Percentiles rank a stretch among this genome's conserved stretches.
phyloP scores from a whole-genome alignment of 2,113 vertebrate genomes.

The Callipepla squamata region DNA sequence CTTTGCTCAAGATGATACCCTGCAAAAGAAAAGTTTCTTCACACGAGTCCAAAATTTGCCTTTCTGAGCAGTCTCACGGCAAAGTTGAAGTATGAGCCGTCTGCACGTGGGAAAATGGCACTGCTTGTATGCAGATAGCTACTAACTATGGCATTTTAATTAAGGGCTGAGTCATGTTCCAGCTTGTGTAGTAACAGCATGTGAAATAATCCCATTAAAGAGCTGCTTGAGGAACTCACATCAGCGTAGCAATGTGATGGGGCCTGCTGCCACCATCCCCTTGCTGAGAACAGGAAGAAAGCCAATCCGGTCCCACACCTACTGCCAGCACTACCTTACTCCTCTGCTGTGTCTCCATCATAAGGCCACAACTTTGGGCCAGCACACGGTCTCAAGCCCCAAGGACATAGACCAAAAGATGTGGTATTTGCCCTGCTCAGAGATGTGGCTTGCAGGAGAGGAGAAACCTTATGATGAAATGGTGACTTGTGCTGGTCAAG shows the following conservation, averaged over 20 bases:
- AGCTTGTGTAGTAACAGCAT: not conserved
- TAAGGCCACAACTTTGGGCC: not conserved
- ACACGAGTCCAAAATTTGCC: fast-evolving
- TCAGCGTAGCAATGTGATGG: fast-evolving
- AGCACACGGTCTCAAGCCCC: not conserved
- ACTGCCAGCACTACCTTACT: not conserved
- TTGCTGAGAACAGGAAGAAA: not conserved
- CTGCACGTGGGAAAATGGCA: not conserved
- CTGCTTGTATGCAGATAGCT: not conserved
- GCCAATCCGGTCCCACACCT: not conserved
- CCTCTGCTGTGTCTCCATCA: not conserved
- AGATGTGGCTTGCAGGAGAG: not conserved
- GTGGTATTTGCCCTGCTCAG: not conserved
- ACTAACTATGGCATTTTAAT: not conserved
- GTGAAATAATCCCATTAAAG: not conserved
- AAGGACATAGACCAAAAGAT: not conserved
- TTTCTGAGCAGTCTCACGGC: not conserved
- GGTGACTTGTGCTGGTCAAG: not conserved
- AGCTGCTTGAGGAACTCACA: fast-evolving
- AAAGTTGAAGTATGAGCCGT: not conserved
- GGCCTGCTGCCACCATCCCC: fast-evolving
- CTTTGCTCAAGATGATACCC: not conserved
- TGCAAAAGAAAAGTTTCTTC: not conserved
- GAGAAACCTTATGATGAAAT: not conserved
- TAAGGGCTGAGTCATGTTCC: not conserved